phyloP scores from a whole-genome alignment of 2,113 vertebrate species.

The Pycnonotus jocosus region DNA sequence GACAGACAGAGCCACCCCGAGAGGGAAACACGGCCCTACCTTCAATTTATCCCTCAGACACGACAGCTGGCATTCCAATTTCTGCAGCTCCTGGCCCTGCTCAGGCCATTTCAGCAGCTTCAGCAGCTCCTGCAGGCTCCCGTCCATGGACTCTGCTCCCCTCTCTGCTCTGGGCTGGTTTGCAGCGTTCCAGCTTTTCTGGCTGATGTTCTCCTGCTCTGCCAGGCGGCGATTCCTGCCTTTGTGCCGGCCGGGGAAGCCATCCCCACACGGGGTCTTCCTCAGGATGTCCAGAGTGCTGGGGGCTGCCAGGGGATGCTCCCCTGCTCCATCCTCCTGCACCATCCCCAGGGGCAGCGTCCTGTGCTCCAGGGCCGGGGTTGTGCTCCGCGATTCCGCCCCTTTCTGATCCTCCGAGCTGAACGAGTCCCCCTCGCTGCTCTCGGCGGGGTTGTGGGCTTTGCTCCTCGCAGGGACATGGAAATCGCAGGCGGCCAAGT shows the following conservation, averaged over 20 bases:
- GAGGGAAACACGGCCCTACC: conserved; percentile 51
- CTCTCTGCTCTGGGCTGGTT: background rate
- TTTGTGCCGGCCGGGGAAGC: background rate
- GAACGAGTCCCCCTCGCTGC: conserved; percentile 55
- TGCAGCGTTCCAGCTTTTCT: background rate
- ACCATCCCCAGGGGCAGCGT: background rate
- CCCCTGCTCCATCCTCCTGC: conserved; percentile 3
- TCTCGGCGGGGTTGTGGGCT: conserved; percentile 35
- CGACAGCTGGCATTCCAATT: conserved; percentile 75
- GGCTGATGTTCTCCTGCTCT: background rate
- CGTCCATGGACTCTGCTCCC: background rate
- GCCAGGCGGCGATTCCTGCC: background rate
- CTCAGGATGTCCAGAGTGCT: conserved; percentile 81
- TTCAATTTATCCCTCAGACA: conserved; percentile 80
- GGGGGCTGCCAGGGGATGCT: conserved; percentile 34
- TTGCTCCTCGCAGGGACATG: conserved; percentile 35
- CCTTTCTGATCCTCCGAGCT: conserved; percentile 69
- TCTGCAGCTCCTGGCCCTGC: conserved; percentile 55
- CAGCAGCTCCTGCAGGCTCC: conserved; percentile 74
- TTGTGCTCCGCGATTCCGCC: conserved; percentile 6
- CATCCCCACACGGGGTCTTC: conserved; percentile 21
- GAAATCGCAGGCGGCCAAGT: conserved; percentile 76
- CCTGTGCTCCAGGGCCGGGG: conserved; percentile 54
- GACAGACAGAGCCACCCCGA: background rate
- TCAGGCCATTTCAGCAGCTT: conserved; percentile 33